Percentiles rank a stretch among this genome's conserved stretches.
phyloP scores from a whole-genome alignment of 2,888 invertebrate species.

The Notodonta dromedarius region DNA sequence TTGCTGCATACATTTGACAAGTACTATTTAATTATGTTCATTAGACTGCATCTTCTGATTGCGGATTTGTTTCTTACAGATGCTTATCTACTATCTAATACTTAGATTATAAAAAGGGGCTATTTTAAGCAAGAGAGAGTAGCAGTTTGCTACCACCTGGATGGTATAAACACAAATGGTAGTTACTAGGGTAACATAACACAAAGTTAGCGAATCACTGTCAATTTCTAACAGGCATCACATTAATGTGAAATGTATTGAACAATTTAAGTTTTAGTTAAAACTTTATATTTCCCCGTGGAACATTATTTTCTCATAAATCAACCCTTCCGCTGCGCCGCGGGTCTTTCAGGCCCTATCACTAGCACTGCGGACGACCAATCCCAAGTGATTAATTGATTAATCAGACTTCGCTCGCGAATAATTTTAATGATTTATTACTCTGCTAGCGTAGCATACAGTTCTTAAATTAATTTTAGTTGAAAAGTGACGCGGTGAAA shows the following conservation, averaged over 20 bases:
- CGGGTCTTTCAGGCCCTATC: conserved; percentile 64
- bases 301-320: conserved; percentile 79
- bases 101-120: too few relatives aligned
- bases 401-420: conserved; percentile 68
- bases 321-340: conserved; percentile 64
- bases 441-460: conserved; percentile 36
- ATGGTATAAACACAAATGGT: too few relatives aligned
- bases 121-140: too few relatives aligned
- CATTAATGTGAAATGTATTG: conserved; percentile 52
- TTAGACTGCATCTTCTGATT: too few relatives aligned
- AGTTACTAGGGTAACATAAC: not conserved
- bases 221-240: conserved; percentile 22
- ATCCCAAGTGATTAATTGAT: conserved; percentile 80
- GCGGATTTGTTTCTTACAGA: too few relatives aligned
- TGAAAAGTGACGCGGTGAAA: conserved; percentile 29
- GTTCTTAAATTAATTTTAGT: conserved; percentile 39
- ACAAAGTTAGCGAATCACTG: not conserved
- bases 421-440: conserved; percentile 78
- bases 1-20: too few relatives aligned
- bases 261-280: conserved; percentile 54
- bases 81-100: too few relatives aligned
- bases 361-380: conserved; percentile 59
- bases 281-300: conserved; percentile 65
- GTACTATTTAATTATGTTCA: too few relatives aligned
- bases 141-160: too few relatives aligned